A percentile compares a stretch with the other conserved stretches of the same genome.
These are phyloP conservation scores for Apis dorsata DNA, from an alignment of 1,140 invertebrate species.

Conservation along the genomic window DNA sequence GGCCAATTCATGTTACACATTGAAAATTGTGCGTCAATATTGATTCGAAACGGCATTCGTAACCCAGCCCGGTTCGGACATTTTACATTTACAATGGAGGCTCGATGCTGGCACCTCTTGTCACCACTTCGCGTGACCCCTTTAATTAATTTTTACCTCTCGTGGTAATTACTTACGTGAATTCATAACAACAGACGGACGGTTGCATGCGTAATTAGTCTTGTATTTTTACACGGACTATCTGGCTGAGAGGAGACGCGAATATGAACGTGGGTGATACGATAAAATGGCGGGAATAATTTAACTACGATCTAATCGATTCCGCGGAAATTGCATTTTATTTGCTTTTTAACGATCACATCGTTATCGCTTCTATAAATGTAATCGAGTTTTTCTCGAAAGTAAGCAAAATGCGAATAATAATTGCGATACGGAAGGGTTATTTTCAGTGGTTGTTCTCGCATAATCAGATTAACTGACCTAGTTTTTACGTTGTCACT, in stretches of 20 bases:
- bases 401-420: constrained; percentile 7
- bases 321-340: neutral
- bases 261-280: neutral
- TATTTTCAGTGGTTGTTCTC: neutral
- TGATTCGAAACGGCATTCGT: neutral
- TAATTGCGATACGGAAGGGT: neutral
- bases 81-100: constrained; percentile 2
- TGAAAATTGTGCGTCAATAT: constrained; percentile 21
- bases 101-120: neutral
- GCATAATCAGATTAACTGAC: neutral
- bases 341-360: neutral
- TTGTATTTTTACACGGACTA: neutral
- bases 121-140: neutral
- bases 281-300: neutral
- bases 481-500: neutral
- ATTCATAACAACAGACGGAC: neutral
- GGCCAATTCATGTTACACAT: constrained; percentile 28
- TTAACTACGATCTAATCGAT: constrained; percentile 15
- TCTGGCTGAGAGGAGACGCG: neutral
- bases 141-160: constrained; percentile 33
- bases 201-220: neutral
- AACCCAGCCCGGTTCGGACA: neutral
- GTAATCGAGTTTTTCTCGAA: neutral
- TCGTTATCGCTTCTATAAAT: constrained; percentile 12
- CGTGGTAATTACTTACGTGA: neutral